Percentiles rank a stretch among this genome's conserved stretches.
Evolutionary conservation across 2,113 vertebrate species (phyloP).

Genomic region (Conger conger): DNA sequence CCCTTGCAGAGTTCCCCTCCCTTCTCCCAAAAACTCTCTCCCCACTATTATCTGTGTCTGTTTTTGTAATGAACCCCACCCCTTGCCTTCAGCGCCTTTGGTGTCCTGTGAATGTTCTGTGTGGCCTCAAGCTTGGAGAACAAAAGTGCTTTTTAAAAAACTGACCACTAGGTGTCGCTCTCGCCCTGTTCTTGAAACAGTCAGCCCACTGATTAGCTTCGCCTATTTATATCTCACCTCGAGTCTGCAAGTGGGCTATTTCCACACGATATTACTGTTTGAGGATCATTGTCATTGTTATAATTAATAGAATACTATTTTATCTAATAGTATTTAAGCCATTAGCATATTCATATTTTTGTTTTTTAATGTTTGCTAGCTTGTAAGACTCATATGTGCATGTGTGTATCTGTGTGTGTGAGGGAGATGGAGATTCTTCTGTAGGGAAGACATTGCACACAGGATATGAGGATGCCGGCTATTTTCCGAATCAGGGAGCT

Average conservation of each 20-base stretch:
- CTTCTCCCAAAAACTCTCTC: neutral
- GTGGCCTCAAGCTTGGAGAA: neutral
- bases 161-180: neutral
- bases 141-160: neutral
- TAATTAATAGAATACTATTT: too few relatives aligned
- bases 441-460: conserved; percentile 1
- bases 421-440: neutral
- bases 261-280: too few relatives aligned
- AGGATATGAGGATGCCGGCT: neutral
- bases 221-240: too few relatives aligned
- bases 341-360: too few relatives aligned
- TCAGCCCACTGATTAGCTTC: neutral
- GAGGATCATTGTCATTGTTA: too few relatives aligned
- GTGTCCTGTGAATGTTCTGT: too few relatives aligned
- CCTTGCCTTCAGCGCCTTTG: neutral
- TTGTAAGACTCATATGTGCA: neutral
- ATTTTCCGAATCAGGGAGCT: neutral
- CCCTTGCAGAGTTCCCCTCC: too few relatives aligned
- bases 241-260: too few relatives aligned
- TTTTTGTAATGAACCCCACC: neutral
- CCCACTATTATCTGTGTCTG: neutral
- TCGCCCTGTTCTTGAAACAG: neutral
- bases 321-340: too few relatives aligned
- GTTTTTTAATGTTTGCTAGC: neutral
- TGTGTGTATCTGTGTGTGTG: neutral